Base-by-base conservation (phyloP, 2,113 vertebrate species). In the Podarcis cretensis region DNA sequence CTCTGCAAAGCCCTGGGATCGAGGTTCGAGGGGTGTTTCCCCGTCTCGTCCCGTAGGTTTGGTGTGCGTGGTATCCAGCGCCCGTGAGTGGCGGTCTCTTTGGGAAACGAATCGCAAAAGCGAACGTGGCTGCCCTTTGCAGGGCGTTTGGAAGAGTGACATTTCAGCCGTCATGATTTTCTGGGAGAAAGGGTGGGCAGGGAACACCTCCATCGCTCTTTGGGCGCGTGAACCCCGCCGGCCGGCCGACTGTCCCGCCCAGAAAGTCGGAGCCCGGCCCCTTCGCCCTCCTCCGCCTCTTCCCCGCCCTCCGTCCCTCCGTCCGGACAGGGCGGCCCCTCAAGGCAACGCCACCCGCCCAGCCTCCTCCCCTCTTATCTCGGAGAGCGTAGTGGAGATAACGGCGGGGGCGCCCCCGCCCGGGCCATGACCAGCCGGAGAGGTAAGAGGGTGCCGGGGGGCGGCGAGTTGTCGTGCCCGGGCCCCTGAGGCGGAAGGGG, bases 231-330 rank as follows among this genome's bases (percentile, higher is more conserved):
- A 48, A 48, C 43, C 43, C 43, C 37, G 48, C n/a, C 43, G 27
- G n/a, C 6, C 68, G 16, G 21, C 32, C n/a, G 25, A 25, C 4
- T 48, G 23, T 6, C 79, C 87, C 87, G 57, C 87, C 80, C 87
- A 23, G 86, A 81, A 30, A 87, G 78, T 30, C 40, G 69, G 66
- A 63, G 79, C 57, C 73, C 87, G 69, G 57, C 80, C 87, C 65
- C 69, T 81, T 37, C 23, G n/a, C 43, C 66, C 57, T 23, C 37
- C 57, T n/a, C 80, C 80, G 40, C 79, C 86, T 8, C 84, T 66
- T 82, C 80, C 32, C 59, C 80, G n/a, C n/a, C 80, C 59, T 81
- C 80, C 80, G 59, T 4, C 80, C 32, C 23, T 27, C 40, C 1
- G 23, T 59, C 84, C n/a, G 87, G 86, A 79, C 86, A 73, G 77